Evolutionary conservation across 2,888 invertebrate genomes (phyloP), one percentile per base, ranked within the genome.

Genomic region (Elysia crispata): DNA sequence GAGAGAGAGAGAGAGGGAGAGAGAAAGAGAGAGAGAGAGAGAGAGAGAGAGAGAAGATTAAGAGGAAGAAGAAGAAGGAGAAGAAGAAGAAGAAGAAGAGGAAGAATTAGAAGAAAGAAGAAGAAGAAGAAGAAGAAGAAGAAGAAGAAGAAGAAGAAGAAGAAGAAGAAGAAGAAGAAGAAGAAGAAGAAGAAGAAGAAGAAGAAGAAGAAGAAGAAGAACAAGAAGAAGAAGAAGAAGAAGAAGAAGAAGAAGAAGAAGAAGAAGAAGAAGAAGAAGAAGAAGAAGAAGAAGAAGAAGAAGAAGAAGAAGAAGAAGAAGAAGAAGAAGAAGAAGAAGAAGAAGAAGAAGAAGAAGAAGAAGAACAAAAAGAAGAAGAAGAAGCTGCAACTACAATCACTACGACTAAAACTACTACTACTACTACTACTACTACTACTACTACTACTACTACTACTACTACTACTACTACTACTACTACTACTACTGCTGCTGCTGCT

Each of bases 11-110:
- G 18, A 15, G 72, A 70, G 28, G 64, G 33, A 76, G 6, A 76
- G 28, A 64, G 33, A 76, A 49, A 66, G n/a, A 76, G 66, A 33
- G 64, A 76, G 50, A 41, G 41, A 64, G 33, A 33, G 15, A 49
- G 66, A 64, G n/a, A 64, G 66, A 49, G 20, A 33, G 62, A 76
- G n/a, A 49, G 25, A 76, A 0, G 41, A 41, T 20, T 11, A 62
- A 41, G 23, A 75, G 33, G 6, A 28, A 33, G 18, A 75, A 23
- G 23, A 25, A 33, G 30, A 33, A 23, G 60, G 30, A 30, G 28
- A 28, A 23, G 28, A 20, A 25, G 57, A 50, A 25, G 28, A 20
- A 18, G 25, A 28, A 54, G 20, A 20, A 33, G 33, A 25, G 18
- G 25, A 28, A 28, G 57, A 25, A 50, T 15, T 25, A 1, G 31